Conservation (phyloP, 2,797 vertebrate genomes). For the Ceryle rudis region DNA sequence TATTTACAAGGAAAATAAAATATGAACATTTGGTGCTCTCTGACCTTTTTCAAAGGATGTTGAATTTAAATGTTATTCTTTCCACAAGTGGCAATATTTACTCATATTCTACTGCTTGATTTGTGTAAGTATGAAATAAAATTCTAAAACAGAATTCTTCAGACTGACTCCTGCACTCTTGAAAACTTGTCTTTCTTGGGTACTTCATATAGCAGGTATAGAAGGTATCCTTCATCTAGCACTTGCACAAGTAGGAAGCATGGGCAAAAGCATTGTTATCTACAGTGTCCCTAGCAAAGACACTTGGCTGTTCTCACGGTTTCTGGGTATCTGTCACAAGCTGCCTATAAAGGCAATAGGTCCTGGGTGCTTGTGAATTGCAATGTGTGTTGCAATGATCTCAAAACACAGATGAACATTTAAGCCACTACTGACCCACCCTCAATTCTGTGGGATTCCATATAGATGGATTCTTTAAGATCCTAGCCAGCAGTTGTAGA, state of each 20-base stretch:
- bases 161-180: background rate
- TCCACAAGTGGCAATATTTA: background rate
- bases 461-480: background rate
- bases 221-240: background rate
- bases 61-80: background rate
- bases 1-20: background rate
- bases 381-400: background rate
- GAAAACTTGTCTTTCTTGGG: background rate
- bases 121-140: no score
- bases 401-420: background rate
- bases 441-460: background rate
- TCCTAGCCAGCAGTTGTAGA: background rate
- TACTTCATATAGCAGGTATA: background rate
- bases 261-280: background rate
- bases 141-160: background rate
- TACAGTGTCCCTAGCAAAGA: background rate
- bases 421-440: background rate
- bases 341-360: background rate
- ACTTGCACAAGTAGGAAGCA: background rate
- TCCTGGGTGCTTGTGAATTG: background rate
- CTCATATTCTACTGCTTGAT: background rate
- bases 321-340: background rate
- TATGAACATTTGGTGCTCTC: background rate
- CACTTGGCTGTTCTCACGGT: background rate
- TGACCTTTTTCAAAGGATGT: background rate